Evolutionary conservation across 2,888 invertebrate genomes (phyloP).

Genomic region (Chouioia cunea): DNA sequence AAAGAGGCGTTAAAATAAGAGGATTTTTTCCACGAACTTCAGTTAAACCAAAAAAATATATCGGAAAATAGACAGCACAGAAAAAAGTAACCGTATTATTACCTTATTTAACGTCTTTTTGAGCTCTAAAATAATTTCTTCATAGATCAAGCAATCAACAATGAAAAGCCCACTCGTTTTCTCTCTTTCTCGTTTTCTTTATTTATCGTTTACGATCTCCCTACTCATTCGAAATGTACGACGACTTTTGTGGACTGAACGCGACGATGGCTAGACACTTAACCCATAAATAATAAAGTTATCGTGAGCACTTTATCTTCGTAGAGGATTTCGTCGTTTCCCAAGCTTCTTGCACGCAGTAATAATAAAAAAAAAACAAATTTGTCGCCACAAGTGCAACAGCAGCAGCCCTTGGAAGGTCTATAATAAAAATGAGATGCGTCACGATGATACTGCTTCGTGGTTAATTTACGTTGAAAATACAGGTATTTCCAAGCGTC

Average conservation of each 20-base stretch:
- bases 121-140: too few species aligned
- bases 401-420: conserved; percentile 17
- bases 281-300: conserved; percentile 35
- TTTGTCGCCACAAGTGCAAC: conserved; percentile 10
- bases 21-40: too few species aligned
- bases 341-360: conserved; percentile 19
- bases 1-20: too few species aligned
- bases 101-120: too few species aligned
- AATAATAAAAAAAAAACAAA: conserved; percentile 27
- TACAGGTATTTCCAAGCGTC: conserved; percentile 34
- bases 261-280: neutral
- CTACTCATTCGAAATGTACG: conserved; percentile 44
- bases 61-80: too few species aligned
- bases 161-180: neutral
- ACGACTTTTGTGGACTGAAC: conserved; percentile 28
- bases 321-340: conserved; percentile 40
- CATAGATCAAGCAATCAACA: too few species aligned
- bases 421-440: conserved; percentile 25
- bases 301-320: conserved; percentile 45
- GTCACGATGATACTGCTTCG: conserved; percentile 41
- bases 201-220: conserved; percentile 38
- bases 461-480: conserved; percentile 46
- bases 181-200: neutral
- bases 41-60: too few species aligned
- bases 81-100: too few species aligned